Conservation (phyloP, 2,797 vertebrate species). For the Perdix hodgsoniae region DNA sequence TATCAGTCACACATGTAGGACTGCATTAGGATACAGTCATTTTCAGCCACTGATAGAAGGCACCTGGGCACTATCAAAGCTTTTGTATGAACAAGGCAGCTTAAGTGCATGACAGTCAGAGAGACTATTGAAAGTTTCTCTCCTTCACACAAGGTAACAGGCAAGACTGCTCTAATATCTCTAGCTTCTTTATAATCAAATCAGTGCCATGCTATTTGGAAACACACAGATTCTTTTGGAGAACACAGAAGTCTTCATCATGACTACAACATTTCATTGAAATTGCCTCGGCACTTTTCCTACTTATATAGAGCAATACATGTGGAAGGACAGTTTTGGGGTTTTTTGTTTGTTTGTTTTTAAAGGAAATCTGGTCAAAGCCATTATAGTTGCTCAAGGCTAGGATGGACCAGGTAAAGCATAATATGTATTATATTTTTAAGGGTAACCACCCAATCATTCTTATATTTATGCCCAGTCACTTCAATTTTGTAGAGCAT, state of each 20-base stretch:
- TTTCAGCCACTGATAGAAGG: background rate
- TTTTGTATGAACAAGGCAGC: background rate
- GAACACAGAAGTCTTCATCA: background rate
- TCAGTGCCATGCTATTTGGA: background rate
- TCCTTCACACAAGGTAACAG: background rate
- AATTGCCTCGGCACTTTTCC: background rate
- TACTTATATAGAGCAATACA: background rate
- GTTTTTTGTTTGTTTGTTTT: background rate
- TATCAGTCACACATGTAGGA: rapidly evolving
- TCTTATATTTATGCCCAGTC: background rate
- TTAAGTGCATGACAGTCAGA: background rate
- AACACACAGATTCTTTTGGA: background rate
- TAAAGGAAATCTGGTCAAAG: background rate
- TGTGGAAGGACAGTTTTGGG: background rate
- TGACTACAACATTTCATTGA: background rate
- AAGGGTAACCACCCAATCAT: background rate
- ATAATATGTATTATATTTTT: background rate
- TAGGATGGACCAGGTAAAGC: background rate
- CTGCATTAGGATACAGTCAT: background rate
- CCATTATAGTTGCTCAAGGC: background rate
- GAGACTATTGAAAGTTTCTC: background rate
- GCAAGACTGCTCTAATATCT: background rate
- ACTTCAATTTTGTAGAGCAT: background rate
- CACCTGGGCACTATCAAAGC: background rate
- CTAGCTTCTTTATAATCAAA: background rate